Evolutionary conservation across 2,113 vertebrate species (phyloP), one percentile per base, ranked within the genome.

Genomic region (Anas platyrhynchos): DNA sequence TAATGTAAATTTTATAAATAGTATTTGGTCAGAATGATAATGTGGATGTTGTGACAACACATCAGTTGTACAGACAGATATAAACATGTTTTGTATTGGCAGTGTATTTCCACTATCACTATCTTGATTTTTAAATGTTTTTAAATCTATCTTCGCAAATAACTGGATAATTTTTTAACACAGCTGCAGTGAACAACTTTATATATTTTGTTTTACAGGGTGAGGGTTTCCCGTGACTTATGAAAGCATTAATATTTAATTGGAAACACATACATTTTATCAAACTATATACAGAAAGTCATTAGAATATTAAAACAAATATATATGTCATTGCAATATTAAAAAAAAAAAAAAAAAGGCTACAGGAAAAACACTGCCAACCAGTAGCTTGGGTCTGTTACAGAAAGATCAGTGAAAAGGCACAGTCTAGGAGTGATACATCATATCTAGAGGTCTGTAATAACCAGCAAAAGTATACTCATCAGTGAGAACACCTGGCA

Each of bases 51-150:
- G 43, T 94, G 88, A 90, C 77, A 88, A 68, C 17, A n/a, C 27
- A 81, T 77, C 38, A 80, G 38, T 83, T 91, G 74, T 29, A 77
- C 3, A 94, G 79, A 91, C 75, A 95, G 52, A 31, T 81, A 92
- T 48, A 81, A 91, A 84, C 77, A 61, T 61, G 27, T 94, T 94
- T 87, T 85, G 34, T 67, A 71, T 81, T 59, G 22, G 34, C 13
- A 67, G 63, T 3, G 14, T 56, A 91, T 81, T 91, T 63, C 50
- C 27, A 44, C 34, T 83, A 46, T 48, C 72, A 89, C 10, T 81
- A 43, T n/a, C 58, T 61, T 82, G 26, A 9, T 27, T 77, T 66
- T 72, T 38, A 29, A 4, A 26, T 20, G 62, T 29, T 65, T n/a
- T 9, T 36, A 55, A 44, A 12, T 61, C 71, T 83, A 44, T 34